Base-by-base conservation (phyloP, 2,888 invertebrate species). In the Netelia melanura region DNA sequence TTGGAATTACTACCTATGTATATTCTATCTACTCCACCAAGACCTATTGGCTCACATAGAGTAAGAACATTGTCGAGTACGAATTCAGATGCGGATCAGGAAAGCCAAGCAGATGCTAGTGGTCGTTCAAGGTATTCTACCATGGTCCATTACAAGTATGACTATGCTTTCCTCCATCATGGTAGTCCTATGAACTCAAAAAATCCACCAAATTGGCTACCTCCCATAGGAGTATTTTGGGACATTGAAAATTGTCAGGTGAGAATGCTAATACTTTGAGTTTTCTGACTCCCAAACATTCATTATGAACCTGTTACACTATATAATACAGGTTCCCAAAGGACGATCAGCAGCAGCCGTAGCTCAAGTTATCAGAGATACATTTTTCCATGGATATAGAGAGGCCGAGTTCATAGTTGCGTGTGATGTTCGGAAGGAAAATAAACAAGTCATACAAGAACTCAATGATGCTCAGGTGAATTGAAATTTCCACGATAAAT, bases 181-280 rank as follows among this genome's bases (percentile, higher is more conserved):
- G 89, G 91, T 52, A 91, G 90, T 83, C 91, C 81, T 74, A 88
- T 82, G 89, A 89, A 86, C 72, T 87, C 68, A 25, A 91, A 88
- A 84, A 89, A 88, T 71, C 79, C 88, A 61, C 90, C 91, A 6
- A 92, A 90, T 68, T 93, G 92, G 88, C 89, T 96, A 81, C 96
- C 96, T 44, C 97, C 97, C 1, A 96, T 98, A 90, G 98, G 98
- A 70, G 97, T 98, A 87, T 98, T 98, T 94, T 98, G 98, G 98
- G 98, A 98, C 93, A 98, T 98, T 91, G 98, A 98, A 94, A 98
- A 98, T 93, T 98, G 98, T 93, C 96, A 96, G 94, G 96, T 96
- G 93, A 90, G 91, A 87, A 74, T 75, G 11, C 52, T 30, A 58
- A 14, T 54, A 44, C 64, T 64, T 44, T 65, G 62, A 83, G 44